These are phyloP conservation scores for Colinus virginianus DNA, from an alignment of 2,113 vertebrate species.

Conservation along the genomic window DNA sequence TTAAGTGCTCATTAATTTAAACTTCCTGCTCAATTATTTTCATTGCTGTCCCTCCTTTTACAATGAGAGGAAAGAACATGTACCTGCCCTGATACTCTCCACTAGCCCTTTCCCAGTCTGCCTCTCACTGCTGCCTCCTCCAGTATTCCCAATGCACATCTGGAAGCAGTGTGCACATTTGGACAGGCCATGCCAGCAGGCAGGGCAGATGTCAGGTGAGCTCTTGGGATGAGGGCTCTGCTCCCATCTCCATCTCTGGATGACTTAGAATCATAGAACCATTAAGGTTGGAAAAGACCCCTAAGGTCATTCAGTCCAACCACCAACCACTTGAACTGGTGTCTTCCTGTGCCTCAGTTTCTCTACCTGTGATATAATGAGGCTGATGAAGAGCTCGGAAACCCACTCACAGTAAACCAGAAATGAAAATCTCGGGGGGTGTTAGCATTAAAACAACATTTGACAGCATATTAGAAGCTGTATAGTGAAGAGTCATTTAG, in stretches of 20 bases:
- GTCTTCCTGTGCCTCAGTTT: not conserved
- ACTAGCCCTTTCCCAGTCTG: not conserved
- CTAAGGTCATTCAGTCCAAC: no score
- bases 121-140: not conserved
- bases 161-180: not conserved
- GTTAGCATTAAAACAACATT: not conserved
- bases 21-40: slow-evolving; percentile 52
- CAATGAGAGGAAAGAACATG: not conserved
- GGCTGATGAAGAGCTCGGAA: not conserved
- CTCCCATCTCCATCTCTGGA: not conserved
- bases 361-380: not conserved
- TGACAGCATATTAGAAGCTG: not conserved
- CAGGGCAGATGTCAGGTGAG: rapidly evolving
- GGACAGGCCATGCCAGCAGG: not conserved
- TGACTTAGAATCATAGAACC: no score
- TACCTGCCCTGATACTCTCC: rapidly evolving
- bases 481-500: not conserved
- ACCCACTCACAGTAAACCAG: not conserved
- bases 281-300: no score
- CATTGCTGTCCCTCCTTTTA: not conserved
- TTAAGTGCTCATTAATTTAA: slow-evolving; percentile 60
- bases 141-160: rapidly evolving
- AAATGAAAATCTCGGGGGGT: not conserved
- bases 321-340: no score
- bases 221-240: rapidly evolving